Conservation (phyloP, 2,113 vertebrate genomes). For the Diadophis punctatus region DNA sequence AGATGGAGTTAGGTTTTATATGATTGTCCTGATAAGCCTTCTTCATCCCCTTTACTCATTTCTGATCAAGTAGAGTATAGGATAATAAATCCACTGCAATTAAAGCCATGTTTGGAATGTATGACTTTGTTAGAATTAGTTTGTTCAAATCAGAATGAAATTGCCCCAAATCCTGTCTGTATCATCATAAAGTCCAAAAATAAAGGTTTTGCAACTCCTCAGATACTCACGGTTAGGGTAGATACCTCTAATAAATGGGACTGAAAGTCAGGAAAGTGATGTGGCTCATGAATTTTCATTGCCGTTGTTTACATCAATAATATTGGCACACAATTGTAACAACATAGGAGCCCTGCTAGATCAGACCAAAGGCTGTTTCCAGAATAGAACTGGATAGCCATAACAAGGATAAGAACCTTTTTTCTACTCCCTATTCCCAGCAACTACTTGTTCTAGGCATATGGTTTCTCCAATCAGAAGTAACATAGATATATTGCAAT, state of each 20-base stretch:
- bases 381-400: not conserved
- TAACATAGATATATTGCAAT: not conserved
- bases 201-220: not conserved
- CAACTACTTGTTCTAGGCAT: not conserved
- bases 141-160: slow-evolving; percentile 9
- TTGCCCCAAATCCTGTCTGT: not conserved
- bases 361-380: not conserved
- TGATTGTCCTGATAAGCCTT: not conserved
- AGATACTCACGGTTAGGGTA: not conserved
- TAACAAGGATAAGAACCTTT: not conserved
- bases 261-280: not conserved
- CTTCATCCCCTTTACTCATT: not conserved
- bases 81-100: slow-evolving; percentile 9
- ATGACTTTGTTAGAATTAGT: not conserved
- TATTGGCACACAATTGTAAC: not conserved
- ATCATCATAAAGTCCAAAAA: not conserved
- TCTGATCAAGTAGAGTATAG: slow-evolving; percentile 19
- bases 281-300: not conserved
- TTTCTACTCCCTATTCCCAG: not conserved
- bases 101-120: slow-evolving; percentile 4
- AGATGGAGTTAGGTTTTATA: not conserved
- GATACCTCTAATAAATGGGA: not conserved
- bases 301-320: not conserved
- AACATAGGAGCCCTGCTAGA: not conserved
- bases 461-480: not conserved